Evolutionary conservation across 2,113 vertebrate genomes (phyloP).

Genomic region (Xiphophorus hellerii): DNA sequence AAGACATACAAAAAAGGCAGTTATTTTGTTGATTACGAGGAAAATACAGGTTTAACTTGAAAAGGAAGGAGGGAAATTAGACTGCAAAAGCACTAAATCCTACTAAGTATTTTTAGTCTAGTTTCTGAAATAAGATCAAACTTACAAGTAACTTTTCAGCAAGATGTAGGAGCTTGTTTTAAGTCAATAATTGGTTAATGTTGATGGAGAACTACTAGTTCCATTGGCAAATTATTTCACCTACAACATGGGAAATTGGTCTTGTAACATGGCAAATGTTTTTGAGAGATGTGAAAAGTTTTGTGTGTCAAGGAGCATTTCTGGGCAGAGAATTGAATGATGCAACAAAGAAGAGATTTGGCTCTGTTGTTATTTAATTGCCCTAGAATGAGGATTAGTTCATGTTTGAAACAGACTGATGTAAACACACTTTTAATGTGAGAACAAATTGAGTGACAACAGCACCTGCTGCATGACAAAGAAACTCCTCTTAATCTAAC

Average conservation of each 20-base stretch:
- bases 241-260: too few species aligned
- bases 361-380: not conserved
- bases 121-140: too few species aligned
- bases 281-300: not conserved
- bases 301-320: not conserved
- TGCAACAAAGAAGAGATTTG: not conserved
- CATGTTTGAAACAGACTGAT: conserved; percentile 16
- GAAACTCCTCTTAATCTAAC: conserved; percentile 51
- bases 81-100: not conserved
- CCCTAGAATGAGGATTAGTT: conserved; percentile 13
- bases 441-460: conserved; percentile 69
- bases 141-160: too few species aligned
- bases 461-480: conserved; percentile 80
- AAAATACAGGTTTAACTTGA: not conserved
- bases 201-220: too few species aligned
- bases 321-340: not conserved
- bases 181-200: too few species aligned
- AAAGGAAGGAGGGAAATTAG: not conserved
- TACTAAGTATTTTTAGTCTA: too few species aligned
- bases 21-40: not conserved
- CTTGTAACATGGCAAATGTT: too few species aligned
- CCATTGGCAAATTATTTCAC: too few species aligned
- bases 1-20: not conserved
- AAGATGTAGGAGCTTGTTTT: too few species aligned
- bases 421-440: conserved; percentile 39